phyloP scores from a whole-genome alignment of 2,113 vertebrate genomes.

The Anolis sagrei region DNA sequence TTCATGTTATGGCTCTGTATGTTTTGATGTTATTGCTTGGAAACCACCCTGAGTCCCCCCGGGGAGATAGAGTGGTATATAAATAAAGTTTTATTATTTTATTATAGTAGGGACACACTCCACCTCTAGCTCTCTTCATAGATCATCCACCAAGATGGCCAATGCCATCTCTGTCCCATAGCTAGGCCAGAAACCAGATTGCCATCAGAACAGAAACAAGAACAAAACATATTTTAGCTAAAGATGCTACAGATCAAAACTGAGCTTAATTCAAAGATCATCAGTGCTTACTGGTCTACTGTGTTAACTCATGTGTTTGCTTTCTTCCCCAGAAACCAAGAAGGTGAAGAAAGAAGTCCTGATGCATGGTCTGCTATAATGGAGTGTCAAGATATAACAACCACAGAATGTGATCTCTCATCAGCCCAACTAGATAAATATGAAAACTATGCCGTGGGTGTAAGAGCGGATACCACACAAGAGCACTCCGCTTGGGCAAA shows the following conservation, averaged over 20 bases:
- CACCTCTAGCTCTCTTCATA: no score
- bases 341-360: rapidly evolving
- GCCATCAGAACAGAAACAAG: no score
- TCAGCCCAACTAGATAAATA: no score
- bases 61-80: no score
- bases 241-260: background rate
- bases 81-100: no score
- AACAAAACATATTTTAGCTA: background rate
- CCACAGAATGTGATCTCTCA: conserved; percentile 57
- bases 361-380: conserved; percentile 62
- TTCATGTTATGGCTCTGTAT: no score
- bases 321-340: background rate
- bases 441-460: background rate
- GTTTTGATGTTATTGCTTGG: no score
- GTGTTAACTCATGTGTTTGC: background rate
- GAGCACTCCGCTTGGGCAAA: conserved; percentile 55
- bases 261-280: background rate
- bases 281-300: background rate
- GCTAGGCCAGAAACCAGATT: no score
- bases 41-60: no score
- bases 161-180: no score
- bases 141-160: no score
- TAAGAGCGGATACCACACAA: conserved; percentile 53
- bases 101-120: no score
- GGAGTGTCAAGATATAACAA: conserved; percentile 60